Percentiles rank a stretch among this genome's conserved stretches.
phyloP scores from a whole-genome alignment of 2,888 invertebrate genomes.

The Dione vanillae region DNA sequence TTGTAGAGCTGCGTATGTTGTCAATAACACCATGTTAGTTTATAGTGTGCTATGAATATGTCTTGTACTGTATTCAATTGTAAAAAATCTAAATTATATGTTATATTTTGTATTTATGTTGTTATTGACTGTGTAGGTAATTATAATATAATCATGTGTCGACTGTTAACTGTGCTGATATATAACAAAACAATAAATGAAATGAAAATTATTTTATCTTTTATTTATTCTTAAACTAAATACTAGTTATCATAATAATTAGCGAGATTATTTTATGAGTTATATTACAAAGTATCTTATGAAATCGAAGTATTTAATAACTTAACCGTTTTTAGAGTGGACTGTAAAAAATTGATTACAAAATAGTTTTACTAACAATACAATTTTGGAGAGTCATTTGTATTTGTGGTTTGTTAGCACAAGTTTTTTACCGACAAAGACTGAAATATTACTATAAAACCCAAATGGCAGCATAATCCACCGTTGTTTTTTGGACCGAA shows the following conservation, averaged over 20 bases:
- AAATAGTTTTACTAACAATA: constrained; percentile 49
- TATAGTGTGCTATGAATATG: constrained; percentile 35
- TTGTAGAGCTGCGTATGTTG: constrained; percentile 53
- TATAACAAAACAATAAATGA: constrained; percentile 66
- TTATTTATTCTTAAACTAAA: constrained; percentile 47
- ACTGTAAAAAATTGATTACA: constrained; percentile 5
- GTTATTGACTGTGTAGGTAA: constrained; percentile 45
- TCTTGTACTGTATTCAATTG: constrained; percentile 37
- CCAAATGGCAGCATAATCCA: constrained; percentile 51
- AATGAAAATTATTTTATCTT: constrained; percentile 52
- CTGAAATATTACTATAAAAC: constrained; percentile 55
- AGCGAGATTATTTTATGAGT: background rate
- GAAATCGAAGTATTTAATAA: background rate
- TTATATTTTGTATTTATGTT: constrained; percentile 42
- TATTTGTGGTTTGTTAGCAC: constrained; percentile 62
- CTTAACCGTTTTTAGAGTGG: background rate
- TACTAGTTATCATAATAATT: background rate
- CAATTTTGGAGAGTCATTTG: constrained; percentile 20
- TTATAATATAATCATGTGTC: constrained; percentile 58
- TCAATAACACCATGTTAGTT: constrained; percentile 44
- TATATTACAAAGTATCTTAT: background rate
- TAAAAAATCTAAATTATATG: constrained; percentile 42
- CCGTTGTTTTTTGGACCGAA: constrained; percentile 65
- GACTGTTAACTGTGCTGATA: constrained; percentile 71
- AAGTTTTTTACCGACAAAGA: constrained; percentile 61